Base-by-base conservation (phyloP, 1,140 invertebrate species). In the Magallana ariakensis region DNA sequence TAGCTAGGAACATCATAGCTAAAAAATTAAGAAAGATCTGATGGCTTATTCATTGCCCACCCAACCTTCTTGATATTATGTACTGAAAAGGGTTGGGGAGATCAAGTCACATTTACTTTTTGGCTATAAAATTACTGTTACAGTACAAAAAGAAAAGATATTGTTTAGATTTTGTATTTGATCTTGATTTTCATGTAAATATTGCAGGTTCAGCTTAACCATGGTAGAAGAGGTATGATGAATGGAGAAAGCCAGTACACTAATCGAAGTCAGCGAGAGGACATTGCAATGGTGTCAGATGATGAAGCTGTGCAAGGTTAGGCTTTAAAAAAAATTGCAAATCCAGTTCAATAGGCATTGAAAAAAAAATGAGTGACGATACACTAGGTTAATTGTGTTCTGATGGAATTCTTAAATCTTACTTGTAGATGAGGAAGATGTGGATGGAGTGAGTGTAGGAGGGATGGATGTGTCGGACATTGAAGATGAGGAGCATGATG, bases 391-490 rank as follows among this genome's bases (percentile, higher is more conserved):
- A 46, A n/a, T 16, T n/a, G 26, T 26, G 75, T 53, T 13, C 15
- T 33, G 46, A 80, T 26, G 19, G 15, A 46, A 22, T 80, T 80
- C 19, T 80, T 7, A 15, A 9, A 22, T 80, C 6, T 26, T 0
- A 7, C 15, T 80, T 82, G n/a, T 19, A 82, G 85, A 80, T 33
- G 90, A 91, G 16, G 92, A 93, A 56, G 92, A 92, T 75, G 88
- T 92, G 19, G 93, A 94, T 80, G 90, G 89, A 54, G 92, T 93
- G 9, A 94, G 93, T 90, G 92, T 91, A 1, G 93, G 92, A n/a
- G 93, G 91, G 1, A 94, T 94, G 93, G 93, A 94, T 87, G 93
- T 94, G 3, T 94, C 93, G 0, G 93, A 94, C 85, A 92, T 94
- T 33, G 93, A 93, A 16, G 92, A 91, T 86, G 92, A 92, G 11